These are phyloP conservation scores for Meloidogyne floridensis DNA, from an alignment of 1,140 invertebrate species.

Conservation along the genomic window DNA sequence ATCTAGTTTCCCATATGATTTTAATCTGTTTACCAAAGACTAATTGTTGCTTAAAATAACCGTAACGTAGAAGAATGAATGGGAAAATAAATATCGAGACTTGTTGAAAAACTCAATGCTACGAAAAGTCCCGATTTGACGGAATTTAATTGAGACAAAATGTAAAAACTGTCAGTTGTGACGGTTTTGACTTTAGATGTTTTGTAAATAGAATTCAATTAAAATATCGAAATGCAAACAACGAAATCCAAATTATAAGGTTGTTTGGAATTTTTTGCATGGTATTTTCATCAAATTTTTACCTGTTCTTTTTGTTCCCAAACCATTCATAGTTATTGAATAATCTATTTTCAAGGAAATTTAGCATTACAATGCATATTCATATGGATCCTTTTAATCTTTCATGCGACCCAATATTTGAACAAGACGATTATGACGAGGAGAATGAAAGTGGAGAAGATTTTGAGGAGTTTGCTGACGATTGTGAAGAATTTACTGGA, in stretches of 20 bases:
- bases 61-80: too few species aligned
- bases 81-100: too few species aligned
- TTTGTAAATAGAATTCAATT: too few species aligned
- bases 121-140: too few species aligned
- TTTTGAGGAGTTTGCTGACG: conserved; percentile 57
- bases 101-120: too few species aligned
- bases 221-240: too few species aligned
- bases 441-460: conserved; percentile 51
- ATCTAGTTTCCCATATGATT: neutral
- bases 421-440: conserved; percentile 20
- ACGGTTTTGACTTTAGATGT: too few species aligned
- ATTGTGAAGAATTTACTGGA: conserved; percentile 66
- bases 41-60: too few species aligned
- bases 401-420: conserved; percentile 14
- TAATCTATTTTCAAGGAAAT: neutral
- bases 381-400: neutral
- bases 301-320: neutral
- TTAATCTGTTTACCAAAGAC: neutral
- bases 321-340: neutral
- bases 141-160: too few species aligned
- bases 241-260: too few species aligned
- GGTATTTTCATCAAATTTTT: neutral
- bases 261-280: too few species aligned
- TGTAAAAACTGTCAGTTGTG: too few species aligned
- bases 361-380: neutral